A percentile compares a stretch with the other conserved stretches of the same genome.
phyloP scores from a whole-genome alignment of 2,797 vertebrate species.

The Sparidentex hasta region DNA sequence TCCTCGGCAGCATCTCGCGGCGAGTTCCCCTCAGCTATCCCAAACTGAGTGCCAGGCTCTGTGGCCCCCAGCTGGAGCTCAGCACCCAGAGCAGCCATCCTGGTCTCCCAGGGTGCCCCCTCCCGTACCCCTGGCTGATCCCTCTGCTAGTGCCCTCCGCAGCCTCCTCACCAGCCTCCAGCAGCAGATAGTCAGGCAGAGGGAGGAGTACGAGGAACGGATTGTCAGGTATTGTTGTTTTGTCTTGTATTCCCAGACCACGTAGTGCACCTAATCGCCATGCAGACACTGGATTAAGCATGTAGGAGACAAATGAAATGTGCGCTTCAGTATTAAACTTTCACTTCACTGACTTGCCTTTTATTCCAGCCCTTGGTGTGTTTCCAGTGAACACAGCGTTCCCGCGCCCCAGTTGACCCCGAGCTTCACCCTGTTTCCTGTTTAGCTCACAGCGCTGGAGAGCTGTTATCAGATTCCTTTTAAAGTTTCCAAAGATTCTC shows the following conservation, averaged over 20 bases:
- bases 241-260: not conserved
- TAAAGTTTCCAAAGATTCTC: slow-evolving; percentile 18
- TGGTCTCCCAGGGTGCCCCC: slow-evolving; percentile 70
- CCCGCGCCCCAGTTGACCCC: slow-evolving; percentile 62
- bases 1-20: slow-evolving; percentile 31
- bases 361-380: slow-evolving; percentile 19
- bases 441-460: slow-evolving; percentile 45
- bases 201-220: slow-evolving; percentile 79
- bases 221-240: slow-evolving; percentile 76
- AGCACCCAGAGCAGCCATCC: slow-evolving; percentile 36
- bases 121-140: slow-evolving; percentile 75
- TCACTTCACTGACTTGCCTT: slow-evolving; percentile 32
- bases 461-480: slow-evolving; percentile 20
- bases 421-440: slow-evolving; percentile 71
- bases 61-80: slow-evolving; percentile 41
- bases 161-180: slow-evolving; percentile 82
- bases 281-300: not conserved
- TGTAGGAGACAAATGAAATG: not conserved
- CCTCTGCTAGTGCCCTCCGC: slow-evolving; percentile 76
- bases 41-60: slow-evolving; percentile 37
- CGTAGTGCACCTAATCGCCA: not conserved
- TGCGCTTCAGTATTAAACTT: not conserved
- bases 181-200: slow-evolving; percentile 82
- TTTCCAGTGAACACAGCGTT: slow-evolving; percentile 56
- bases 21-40: slow-evolving; percentile 19